A percentile compares a stretch with the other conserved stretches of the same genome.
Evolutionary conservation across 2,888 invertebrate genomes (phyloP).

Genomic region (Acleris emargana): DNA sequence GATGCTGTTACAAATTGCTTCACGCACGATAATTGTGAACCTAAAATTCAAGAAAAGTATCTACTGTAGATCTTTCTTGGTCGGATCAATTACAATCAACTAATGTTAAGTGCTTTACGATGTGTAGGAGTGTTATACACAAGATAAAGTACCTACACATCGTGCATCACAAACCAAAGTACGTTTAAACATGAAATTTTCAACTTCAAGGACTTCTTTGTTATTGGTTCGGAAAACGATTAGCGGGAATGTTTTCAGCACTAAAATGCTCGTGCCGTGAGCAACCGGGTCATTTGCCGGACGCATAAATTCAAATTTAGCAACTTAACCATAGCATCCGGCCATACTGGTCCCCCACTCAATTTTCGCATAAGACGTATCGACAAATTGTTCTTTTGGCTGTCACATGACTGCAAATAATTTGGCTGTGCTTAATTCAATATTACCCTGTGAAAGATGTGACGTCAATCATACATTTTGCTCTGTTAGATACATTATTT

Average conservation of each 20-base stretch:
- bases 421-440: constrained; percentile 17
- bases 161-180: not conserved
- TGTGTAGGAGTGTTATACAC: no score
- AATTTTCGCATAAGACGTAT: constrained; percentile 48
- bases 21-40: no score
- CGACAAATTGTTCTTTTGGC: constrained; percentile 48
- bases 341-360: constrained; percentile 40
- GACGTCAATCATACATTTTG: not conserved
- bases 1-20: no score
- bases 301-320: constrained; percentile 78
- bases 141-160: not conserved
- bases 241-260: constrained; percentile 20
- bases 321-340: constrained; percentile 63
- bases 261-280: constrained; percentile 21
- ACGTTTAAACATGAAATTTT: constrained; percentile 1
- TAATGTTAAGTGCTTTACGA: no score
- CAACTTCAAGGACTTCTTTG: constrained; percentile 9
- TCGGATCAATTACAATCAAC: no score
- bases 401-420: constrained; percentile 39
- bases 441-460: not conserved
- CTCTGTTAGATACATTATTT: not conserved
- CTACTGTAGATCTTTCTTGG: no score
- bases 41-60: no score
- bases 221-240: constrained; percentile 6
- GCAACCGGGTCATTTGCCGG: constrained; percentile 51